Evolutionary conservation across 2,797 vertebrate species (phyloP), one percentile per base, ranked within the genome.

Genomic region (Paguma larvata): DNA sequence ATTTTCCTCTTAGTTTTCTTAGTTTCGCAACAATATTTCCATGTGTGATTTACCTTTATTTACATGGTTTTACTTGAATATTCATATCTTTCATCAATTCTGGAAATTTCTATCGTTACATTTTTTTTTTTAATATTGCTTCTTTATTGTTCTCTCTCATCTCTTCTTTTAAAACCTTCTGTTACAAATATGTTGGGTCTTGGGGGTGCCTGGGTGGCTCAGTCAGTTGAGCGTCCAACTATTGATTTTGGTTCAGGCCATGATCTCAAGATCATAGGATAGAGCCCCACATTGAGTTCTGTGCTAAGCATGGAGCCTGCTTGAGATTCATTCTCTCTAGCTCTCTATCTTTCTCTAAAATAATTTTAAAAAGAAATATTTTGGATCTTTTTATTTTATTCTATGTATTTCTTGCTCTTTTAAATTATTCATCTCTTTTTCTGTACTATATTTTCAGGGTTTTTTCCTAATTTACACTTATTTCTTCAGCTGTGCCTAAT

Each of bases 1-100:
- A 38, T 63, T 91, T 94, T 88, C 41, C 41, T 84, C 38, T 78
- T 38, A 56, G 34, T 85, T 96, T 95, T 80, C 56, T 85, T 73
- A 16, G 10, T 41, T 13, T 85, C 9, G 65, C 27, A 44, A 62
- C 11, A 78, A 25, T 85, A 13, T 72, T 30, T 62, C 30, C 13
- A 68, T 80, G 30, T 90, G 62, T 86, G 18, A 56, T 83, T 83
- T 82, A 44, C 34, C 15, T 85, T 86, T 73, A 77, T 46, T 92
- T 79, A 75, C 15, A 14, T 23, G 27, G 25, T 78, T 14, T 21
- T 67, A 51, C 84, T 70, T 63, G 34, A 83, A 93, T 70, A 86
- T 62, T 62, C 9, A 27, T 77, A 48, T 84, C 53, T 65, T 82
- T 93, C 79, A 59, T 38, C 70, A 44, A 21, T 91, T 93, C 70